phyloP scores from a whole-genome alignment of 2,797 vertebrate genomes.

The Petrocephalus sullivani region DNA sequence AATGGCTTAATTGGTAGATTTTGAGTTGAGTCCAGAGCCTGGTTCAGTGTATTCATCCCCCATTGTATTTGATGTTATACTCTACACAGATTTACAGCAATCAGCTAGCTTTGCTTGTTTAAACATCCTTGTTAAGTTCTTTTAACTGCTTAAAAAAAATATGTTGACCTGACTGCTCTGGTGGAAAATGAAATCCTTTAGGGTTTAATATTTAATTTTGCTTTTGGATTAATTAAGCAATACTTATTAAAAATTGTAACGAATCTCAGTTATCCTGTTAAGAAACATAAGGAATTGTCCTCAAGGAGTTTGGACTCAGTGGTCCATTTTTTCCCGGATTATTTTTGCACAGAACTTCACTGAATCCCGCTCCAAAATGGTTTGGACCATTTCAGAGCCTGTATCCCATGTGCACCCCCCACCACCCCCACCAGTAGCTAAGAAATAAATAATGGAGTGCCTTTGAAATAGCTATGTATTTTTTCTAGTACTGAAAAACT shows the following conservation, averaged over 20 bases:
- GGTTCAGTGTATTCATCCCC: conserved; percentile 48
- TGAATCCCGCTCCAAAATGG: conserved; percentile 51
- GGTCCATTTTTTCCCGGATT: conserved; percentile 49
- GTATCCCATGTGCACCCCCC: conserved; percentile 41
- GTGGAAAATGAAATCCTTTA: conserved; percentile 55
- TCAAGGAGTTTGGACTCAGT: conserved; percentile 50
- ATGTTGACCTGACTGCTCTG: conserved; percentile 61
- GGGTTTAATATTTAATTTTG: conserved; percentile 60
- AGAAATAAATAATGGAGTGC: conserved; percentile 39
- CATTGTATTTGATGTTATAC: conserved; percentile 55
- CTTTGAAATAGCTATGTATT: conserved; percentile 54
- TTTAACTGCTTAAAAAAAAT: conserved; percentile 42
- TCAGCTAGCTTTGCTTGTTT: conserved; percentile 42
- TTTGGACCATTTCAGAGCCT: conserved; percentile 54
- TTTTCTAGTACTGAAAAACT: conserved; percentile 61
- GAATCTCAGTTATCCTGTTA: conserved; percentile 62
- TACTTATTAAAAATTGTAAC: conserved; percentile 63
- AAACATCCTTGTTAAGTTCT: conserved; percentile 40
- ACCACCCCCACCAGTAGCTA: background rate
- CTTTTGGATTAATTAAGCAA: conserved; percentile 72
- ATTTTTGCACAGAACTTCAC: conserved; percentile 55
- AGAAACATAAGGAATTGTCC: conserved; percentile 60
- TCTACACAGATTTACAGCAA: conserved; percentile 45
- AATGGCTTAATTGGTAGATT: conserved; percentile 61
- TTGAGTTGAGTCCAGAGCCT: conserved; percentile 48